These are phyloP conservation scores for Steinernema hermaphroditum DNA, from an alignment of 2,888 invertebrate genomes.

Conservation along the genomic window DNA sequence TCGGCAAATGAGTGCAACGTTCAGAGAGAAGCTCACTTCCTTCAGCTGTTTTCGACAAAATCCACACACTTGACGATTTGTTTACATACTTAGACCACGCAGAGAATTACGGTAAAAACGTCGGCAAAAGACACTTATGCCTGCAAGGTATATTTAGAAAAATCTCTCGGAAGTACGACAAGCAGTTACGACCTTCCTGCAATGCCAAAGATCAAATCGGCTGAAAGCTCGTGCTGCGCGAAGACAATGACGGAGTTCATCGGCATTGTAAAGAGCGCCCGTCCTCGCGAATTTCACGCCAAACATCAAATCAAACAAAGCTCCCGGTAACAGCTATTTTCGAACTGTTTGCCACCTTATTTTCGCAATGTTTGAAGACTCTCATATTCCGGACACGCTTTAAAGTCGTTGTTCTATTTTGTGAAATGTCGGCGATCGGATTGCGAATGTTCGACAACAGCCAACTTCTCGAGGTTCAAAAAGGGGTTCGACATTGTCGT, in stretches of 20 bases:
- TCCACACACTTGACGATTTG: slow-evolving; percentile 33
- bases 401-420: slow-evolving; percentile 33
- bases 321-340: slow-evolving; percentile 3
- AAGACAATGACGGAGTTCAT: slow-evolving; percentile 26
- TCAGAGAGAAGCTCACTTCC: slow-evolving; percentile 14
- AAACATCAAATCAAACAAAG: background rate
- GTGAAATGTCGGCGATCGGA: slow-evolving; percentile 31
- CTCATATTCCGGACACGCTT: slow-evolving; percentile 31
- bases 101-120: background rate
- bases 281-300: background rate
- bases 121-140: background rate
- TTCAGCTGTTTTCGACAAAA: slow-evolving; percentile 29
- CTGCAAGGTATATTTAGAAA: background rate
- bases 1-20: background rate
- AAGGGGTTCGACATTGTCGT: background rate
- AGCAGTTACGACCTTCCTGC: background rate
- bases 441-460: slow-evolving; percentile 24
- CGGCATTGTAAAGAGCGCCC: slow-evolving; percentile 4
- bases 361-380: background rate
- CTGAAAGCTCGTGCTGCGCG: background rate
- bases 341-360: background rate
- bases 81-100: slow-evolving; percentile 4
- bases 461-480: slow-evolving; percentile 15
- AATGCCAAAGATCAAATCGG: background rate
- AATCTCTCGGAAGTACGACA: background rate